Conservation (phyloP, 2,797 vertebrate genomes). For the Cossypha caffra region DNA sequence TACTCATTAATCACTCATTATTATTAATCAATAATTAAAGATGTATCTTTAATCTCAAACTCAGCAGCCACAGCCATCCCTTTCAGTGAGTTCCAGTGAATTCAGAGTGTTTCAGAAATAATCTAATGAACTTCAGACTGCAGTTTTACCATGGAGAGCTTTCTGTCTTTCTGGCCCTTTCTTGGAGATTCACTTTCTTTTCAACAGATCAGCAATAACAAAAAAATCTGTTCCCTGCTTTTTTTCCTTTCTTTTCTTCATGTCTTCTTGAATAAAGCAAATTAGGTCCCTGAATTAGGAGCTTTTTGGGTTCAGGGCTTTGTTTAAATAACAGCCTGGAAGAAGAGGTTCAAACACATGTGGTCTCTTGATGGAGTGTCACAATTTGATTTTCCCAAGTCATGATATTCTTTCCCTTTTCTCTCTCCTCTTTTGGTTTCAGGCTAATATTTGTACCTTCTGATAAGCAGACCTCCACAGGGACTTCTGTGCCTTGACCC, state of each 20-base stretch:
- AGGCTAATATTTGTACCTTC: slow-evolving; percentile 22
- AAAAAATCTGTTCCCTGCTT: not conserved
- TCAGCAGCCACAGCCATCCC: not conserved
- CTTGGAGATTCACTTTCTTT: not conserved
- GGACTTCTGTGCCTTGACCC: not conserved
- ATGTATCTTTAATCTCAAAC: not conserved
- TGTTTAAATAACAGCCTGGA: not conserved
- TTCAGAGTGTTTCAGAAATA: not conserved
- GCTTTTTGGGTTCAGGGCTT: not conserved
- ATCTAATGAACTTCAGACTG: not conserved
- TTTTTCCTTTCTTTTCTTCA: not conserved
- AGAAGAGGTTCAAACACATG: not conserved
- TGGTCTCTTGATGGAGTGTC: not conserved
- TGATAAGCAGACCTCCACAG: not conserved
- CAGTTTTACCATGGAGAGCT: not conserved
- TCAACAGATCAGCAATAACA: not conserved
- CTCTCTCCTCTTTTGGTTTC: not conserved
- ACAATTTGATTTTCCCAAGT: not conserved
- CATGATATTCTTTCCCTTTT: not conserved
- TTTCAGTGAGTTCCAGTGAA: not conserved
- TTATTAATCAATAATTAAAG: not conserved
- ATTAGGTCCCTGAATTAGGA: not conserved
- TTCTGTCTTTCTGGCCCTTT: not conserved
- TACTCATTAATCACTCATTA: not conserved
- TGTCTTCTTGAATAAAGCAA: not conserved